phyloP scores from a whole-genome alignment of 2,113 vertebrate genomes.

The Microtus pennsylvanicus region DNA sequence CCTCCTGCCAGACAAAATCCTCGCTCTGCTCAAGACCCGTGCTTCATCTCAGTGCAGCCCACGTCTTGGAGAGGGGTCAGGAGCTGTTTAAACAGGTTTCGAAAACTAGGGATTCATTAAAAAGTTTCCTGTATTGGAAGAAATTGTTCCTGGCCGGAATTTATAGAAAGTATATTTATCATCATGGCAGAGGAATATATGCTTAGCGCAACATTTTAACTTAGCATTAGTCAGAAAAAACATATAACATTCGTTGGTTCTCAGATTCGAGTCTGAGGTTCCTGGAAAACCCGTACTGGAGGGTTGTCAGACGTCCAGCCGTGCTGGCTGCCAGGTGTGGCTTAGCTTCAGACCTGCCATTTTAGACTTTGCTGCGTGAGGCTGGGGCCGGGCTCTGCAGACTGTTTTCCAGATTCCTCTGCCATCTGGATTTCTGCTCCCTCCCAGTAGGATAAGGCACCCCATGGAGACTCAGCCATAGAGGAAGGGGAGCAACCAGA shows the following conservation, averaged over 20 bases:
- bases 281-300: constrained; percentile 53
- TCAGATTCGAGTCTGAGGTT: constrained; percentile 10
- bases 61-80: not conserved
- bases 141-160: constrained; percentile 56
- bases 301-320: not conserved
- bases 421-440: not conserved
- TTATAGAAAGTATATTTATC: constrained; percentile 65
- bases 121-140: constrained; percentile 47
- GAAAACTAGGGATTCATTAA: constrained; percentile 5
- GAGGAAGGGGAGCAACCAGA: not conserved
- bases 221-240: constrained; percentile 40
- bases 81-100: constrained; percentile 27
- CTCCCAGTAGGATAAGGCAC: not conserved
- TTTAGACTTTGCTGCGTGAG: constrained; percentile 51
- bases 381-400: not conserved
- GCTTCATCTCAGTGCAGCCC: not conserved
- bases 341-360: constrained; percentile 34
- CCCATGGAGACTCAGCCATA: not conserved
- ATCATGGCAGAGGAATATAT: constrained; percentile 22
- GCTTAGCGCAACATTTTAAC: constrained; percentile 49
- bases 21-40: not conserved
- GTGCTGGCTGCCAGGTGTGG: constrained; percentile 26
- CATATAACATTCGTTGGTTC: constrained; percentile 28
- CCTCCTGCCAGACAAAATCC: not conserved
- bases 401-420: not conserved